A percentile compares a stretch with the other conserved stretches of the same genome.
phyloP scores from a whole-genome alignment of 2,797 vertebrate genomes.

The Poecile montanus region DNA sequence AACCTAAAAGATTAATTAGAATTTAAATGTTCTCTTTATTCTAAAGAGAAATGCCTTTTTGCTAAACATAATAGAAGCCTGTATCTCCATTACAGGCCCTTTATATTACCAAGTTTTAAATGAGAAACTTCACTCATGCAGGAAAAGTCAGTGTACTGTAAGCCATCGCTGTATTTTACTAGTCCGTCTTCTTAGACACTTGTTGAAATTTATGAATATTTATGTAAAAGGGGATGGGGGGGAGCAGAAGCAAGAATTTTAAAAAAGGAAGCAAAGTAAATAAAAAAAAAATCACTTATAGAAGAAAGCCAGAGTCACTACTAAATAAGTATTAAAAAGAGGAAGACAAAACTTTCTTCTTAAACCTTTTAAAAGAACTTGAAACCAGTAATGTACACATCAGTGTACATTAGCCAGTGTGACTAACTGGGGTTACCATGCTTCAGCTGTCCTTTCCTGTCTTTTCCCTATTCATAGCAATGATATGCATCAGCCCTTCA shows the following conservation, averaged over 20 bases:
- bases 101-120: not conserved
- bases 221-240: not conserved
- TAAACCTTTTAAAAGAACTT: not conserved
- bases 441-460: not conserved
- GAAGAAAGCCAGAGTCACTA: not conserved
- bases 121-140: not conserved
- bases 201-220: not conserved
- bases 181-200: not conserved
- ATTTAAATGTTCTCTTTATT: not conserved
- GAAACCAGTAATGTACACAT: not conserved
- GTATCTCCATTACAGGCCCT: not conserved
- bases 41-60: not conserved
- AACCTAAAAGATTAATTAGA: not conserved
- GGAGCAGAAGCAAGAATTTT: not conserved
- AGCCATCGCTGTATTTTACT: not conserved
- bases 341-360: not conserved
- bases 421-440: no score
- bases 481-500: not conserved
- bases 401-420: not conserved
- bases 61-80: not conserved
- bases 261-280: not conserved
- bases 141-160: not conserved
- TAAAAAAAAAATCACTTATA: not conserved
- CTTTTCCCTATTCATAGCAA: not conserved
- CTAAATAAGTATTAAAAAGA: not conserved